Base-by-base conservation (phyloP, 1,140 invertebrate genomes). In the Micrasema longulum region DNA sequence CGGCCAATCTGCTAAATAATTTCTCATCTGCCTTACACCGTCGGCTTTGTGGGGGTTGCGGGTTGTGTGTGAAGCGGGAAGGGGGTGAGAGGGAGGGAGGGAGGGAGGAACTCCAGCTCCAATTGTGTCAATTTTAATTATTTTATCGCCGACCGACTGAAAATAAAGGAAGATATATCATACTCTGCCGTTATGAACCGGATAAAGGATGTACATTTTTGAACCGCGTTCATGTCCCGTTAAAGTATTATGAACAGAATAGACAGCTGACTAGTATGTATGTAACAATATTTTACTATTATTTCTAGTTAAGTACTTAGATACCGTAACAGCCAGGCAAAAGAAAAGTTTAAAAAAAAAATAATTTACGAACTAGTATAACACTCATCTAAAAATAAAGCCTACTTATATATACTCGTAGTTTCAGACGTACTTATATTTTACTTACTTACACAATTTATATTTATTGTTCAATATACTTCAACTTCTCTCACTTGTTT, bases 41-140 rank as follows among this genome's bases (percentile, higher is more conserved):
- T 35, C 4, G 53, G 22, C 18, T 48, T 12, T 12, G 12, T 22
- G 48, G 7, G 48, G n/a, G 55, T 9, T 12, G 2, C 26, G 10
- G 1, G 50, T 22, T 4, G 14, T 18, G 0, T 2, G 16, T 18
- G 20, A 6, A 11, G 55, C 6, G 14, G 12, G 14, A 5, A 12
- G 22, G 12, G 22, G n/a, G 22, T 5, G 22, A 0, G 35, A 38
- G 18, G 36, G 11, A 0, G 57, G 12, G 57, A 2, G 20, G 2
- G 57, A 10, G 36, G 11, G 36, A 14, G 16, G 57, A 23, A n/a
- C 10, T 43, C 7, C 6, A 43, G 57, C 57, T 45, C 57, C 41
- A 63, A 45, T 63, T 63, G 57, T 63, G 57, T 63, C 57, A 63
- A 63, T 63, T 63, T 63, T 63, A 41, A 63, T 63, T 63, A 63